Percentiles rank a stretch among this genome's conserved stretches.
Conservation (phyloP, 2,113 vertebrate genomes). For the Thryonomys swinderianus region DNA sequence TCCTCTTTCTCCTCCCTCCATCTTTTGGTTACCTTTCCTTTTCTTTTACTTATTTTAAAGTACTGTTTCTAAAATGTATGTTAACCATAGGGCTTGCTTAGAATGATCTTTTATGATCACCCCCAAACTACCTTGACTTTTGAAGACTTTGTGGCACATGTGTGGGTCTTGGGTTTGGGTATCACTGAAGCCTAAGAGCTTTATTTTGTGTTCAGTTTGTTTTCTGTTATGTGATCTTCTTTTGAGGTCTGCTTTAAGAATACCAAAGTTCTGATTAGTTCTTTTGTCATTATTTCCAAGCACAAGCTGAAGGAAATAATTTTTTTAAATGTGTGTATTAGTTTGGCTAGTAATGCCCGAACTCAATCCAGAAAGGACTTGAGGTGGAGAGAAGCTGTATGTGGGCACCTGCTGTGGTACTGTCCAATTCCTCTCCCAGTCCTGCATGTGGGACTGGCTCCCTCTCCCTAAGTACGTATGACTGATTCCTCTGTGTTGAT, state of each 20-base stretch:
- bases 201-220: not conserved
- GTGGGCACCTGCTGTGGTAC: not conserved
- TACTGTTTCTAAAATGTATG: not conserved
- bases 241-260: not conserved
- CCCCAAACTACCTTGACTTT: not conserved
- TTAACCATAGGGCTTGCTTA: not conserved
- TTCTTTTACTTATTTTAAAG: not conserved
- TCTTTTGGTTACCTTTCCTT: not conserved
- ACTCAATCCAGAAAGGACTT: not conserved
- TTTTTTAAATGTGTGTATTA: not conserved
- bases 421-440: not conserved
- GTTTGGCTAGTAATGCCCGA: not conserved
- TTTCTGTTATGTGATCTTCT: not conserved
- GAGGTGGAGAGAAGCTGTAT: not conserved
- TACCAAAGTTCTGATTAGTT: not conserved
- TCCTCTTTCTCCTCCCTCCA: not conserved
- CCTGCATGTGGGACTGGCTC: not conserved
- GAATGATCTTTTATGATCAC: not conserved
- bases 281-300: not conserved
- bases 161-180: not conserved
- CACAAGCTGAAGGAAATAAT: slow-evolving; percentile 3
- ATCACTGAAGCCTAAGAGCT: not conserved
- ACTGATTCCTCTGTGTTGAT: not conserved
- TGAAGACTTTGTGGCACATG: not conserved
- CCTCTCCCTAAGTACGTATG: not conserved